A percentile compares a stretch with the other conserved stretches of the same genome.
Conservation (phyloP, 2,888 invertebrate species). For the Thumatha senex region DNA sequence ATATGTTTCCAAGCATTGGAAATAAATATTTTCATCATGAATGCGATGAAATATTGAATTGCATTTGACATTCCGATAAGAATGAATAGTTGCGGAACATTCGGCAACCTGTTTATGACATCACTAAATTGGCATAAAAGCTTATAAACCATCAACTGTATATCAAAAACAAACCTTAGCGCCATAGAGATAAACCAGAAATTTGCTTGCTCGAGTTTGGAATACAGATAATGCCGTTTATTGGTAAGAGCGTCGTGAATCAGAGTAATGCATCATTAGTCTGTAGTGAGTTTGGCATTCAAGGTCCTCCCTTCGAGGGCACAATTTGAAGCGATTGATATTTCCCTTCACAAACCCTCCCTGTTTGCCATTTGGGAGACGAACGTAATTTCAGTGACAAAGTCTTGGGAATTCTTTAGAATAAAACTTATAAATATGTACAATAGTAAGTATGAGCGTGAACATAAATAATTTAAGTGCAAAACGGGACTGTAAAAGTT, state of each 20-base stretch:
- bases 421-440: constrained; percentile 26
- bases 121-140: constrained; percentile 11
- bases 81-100: constrained; percentile 50
- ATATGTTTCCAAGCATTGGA: constrained; percentile 1
- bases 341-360: constrained; percentile 51
- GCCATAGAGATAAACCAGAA: constrained; percentile 4
- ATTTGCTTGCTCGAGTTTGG: constrained; percentile 6
- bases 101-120: constrained; percentile 54
- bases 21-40: constrained; percentile 31
- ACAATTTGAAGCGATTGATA: constrained; percentile 62
- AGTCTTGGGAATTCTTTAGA: constrained; percentile 42
- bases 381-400: constrained; percentile 42
- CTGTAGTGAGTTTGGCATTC: constrained; percentile 63
- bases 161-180: constrained; percentile 8
- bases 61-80: constrained; percentile 51
- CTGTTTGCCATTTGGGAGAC: constrained; percentile 44
- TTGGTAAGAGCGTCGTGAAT: constrained; percentile 50
- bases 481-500: background rate
- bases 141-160: constrained; percentile 6
- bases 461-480: constrained; percentile 4
- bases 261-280: constrained; percentile 60
- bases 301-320: constrained; percentile 55
- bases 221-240: constrained; percentile 28
- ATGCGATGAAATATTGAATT: constrained; percentile 40
- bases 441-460: constrained; percentile 3